Evolutionary conservation across 1,140 invertebrate genomes (phyloP), one percentile per base, ranked within the genome.

Genomic region (Drosophila suzukii): DNA sequence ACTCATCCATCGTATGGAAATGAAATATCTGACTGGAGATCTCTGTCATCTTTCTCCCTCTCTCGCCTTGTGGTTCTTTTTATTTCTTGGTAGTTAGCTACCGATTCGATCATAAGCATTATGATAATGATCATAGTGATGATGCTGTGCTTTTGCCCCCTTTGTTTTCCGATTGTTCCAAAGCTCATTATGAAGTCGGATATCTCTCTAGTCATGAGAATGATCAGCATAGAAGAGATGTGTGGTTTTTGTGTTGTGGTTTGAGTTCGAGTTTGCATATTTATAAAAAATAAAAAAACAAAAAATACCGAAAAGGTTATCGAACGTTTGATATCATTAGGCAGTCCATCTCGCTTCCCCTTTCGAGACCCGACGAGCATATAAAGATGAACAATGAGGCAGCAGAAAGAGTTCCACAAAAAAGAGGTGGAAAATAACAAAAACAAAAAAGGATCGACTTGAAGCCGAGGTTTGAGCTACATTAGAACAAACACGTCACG

Each of bases 271-370:
- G 84, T 89, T 89, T 89, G 84, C 80, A 90, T 89, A 89, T 90
- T 89, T 66, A 54, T 46, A 20, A 36, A 27, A 62, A 36, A 27
- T 50, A 66, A 81, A 89, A 58, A 10, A 62, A 61, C 27, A 66
- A 66, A 81, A 89, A 83, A 88, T 78, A 86, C 76, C 70, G 27
- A 70, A 86, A 81, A 89, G 88, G 88, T 90, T 90, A 90, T 90
- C 88, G 88, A 90, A 90, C 88, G 88, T 91, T 90, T 90, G 88
- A 90, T 90, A 88, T 90, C 83, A 90, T 90, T 88, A 90, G 59
- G 73, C 81, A 83, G 90, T 58, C 79, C 76, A 55, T 89, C 73
- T 75, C 34, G 49, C 32, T 49, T 6, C 44, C 55, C 10, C 44
- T 49, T 53, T 32, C 43, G 55, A 49, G 32, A 54, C 39, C 36